Conservation (phyloP, 2,888 invertebrate genomes). For the Cinara cedri region DNA sequence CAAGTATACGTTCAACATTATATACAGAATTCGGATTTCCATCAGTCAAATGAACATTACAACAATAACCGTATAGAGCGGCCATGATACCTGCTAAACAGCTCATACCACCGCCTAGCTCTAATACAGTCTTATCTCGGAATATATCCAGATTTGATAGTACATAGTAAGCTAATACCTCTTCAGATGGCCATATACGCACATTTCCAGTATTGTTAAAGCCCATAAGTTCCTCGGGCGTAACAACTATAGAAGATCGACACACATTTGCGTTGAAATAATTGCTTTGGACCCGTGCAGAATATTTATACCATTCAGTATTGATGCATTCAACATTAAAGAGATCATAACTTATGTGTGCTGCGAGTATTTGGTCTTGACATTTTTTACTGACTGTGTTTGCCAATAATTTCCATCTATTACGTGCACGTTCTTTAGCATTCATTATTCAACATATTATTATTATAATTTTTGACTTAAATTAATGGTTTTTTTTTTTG, state of each 20-base stretch:
- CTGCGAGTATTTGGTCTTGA: slow-evolving; percentile 46
- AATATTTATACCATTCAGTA: slow-evolving; percentile 52
- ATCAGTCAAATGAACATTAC: slow-evolving; percentile 75
- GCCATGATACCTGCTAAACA: slow-evolving; percentile 78
- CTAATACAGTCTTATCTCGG: slow-evolving; percentile 73
- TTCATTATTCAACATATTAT: slow-evolving; percentile 53
- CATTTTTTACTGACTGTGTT: slow-evolving; percentile 65
- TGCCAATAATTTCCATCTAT: slow-evolving; percentile 75
- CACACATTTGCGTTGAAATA: slow-evolving; percentile 44
- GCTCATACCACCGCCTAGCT: slow-evolving; percentile 85
- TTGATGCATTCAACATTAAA: slow-evolving; percentile 48
- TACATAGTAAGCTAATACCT: slow-evolving; percentile 74
- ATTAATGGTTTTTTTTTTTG: slow-evolving; percentile 48
- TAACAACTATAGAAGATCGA: slow-evolving; percentile 65
- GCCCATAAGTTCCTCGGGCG: slow-evolving; percentile 76
- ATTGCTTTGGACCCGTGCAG: slow-evolving; percentile 41
- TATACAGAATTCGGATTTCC: slow-evolving; percentile 78
- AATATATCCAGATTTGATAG: slow-evolving; percentile 72
- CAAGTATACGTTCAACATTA: slow-evolving; percentile 73
- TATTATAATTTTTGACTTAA: slow-evolving; percentile 44
- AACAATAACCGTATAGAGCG: slow-evolving; percentile 72
- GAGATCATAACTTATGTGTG: slow-evolving; percentile 49
- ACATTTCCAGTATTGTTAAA: slow-evolving; percentile 83
- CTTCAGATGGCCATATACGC: slow-evolving; percentile 81
- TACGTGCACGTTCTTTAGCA: slow-evolving; percentile 67